Percentiles rank a stretch among this genome's conserved stretches.
These are phyloP conservation scores for Hydropotes inermis DNA, from an alignment of 2,113 vertebrate species.

Conservation along the genomic window DNA sequence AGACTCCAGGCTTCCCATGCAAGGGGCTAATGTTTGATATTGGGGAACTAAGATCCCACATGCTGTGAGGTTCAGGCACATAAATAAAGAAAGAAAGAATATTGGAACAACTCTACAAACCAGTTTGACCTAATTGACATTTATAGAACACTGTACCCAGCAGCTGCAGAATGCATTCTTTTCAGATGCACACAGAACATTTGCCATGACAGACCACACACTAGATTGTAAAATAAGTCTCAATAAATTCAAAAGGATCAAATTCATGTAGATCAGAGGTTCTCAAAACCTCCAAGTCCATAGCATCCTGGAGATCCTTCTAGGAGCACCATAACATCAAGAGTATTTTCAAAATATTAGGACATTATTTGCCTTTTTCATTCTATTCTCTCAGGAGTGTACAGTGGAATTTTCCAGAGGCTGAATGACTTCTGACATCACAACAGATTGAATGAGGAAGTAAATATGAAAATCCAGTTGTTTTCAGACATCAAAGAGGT, in stretches of 20 bases:
- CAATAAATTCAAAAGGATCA: neutral
- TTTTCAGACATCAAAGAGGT: neutral
- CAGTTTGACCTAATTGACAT: neutral
- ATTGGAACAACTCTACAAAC: neutral
- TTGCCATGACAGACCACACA: neutral
- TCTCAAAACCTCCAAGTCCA: neutral
- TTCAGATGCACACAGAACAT: neutral
- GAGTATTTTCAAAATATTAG: neutral
- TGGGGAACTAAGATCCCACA: neutral
- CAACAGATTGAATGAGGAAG: neutral
- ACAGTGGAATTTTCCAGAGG: neutral
- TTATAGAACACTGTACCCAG: neutral
- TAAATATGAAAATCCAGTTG: neutral
- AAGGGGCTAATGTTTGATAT: neutral
- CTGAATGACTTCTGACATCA: neutral
- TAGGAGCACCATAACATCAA: neutral
- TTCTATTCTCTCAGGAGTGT: neutral
- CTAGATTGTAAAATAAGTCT: neutral
- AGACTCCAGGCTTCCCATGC: neutral
- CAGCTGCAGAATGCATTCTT: neutral
- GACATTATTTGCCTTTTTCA: neutral
- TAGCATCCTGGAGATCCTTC: neutral
- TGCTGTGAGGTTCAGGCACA: neutral
- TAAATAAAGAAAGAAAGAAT: neutral
- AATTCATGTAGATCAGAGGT: neutral